phyloP scores from a whole-genome alignment of 2,888 invertebrate species.

The Polyommatus iphigenia region DNA sequence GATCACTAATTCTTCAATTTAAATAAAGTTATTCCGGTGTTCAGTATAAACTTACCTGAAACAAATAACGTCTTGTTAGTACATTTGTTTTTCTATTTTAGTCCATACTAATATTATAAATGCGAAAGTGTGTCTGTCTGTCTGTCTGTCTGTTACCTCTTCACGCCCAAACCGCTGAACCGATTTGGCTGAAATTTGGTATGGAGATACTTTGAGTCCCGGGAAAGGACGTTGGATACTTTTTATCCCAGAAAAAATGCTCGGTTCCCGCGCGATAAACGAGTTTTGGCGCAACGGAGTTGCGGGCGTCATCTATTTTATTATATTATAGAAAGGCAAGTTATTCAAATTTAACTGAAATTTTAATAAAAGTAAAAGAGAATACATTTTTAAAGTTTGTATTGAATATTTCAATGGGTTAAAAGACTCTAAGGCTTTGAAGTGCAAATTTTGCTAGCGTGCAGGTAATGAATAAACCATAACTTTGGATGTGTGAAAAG shows the following conservation, averaged over 20 bases:
- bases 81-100: background rate
- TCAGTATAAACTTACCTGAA: slow-evolving; percentile 56
- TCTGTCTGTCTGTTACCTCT: no score
- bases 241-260: no score
- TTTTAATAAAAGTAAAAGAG: background rate
- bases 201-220: no score
- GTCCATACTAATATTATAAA: no score
- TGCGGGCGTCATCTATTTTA: no score
- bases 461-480: background rate
- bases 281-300: no score
- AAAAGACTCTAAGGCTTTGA: background rate
- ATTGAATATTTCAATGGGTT: background rate
- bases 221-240: no score
- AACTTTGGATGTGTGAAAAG: background rate
- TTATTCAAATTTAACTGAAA: background rate
- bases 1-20: background rate
- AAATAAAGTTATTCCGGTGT: slow-evolving; percentile 28
- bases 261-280: no score
- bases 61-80: slow-evolving; percentile 40
- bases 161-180: no score
- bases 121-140: no score
- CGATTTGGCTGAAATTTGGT: no score
- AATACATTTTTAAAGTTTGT: background rate
- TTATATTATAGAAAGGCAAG: background rate
- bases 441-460: background rate